These are phyloP conservation scores for Neoseiulus cucumeris DNA, from an alignment of 1,140 invertebrate species.

Conservation along the genomic window DNA sequence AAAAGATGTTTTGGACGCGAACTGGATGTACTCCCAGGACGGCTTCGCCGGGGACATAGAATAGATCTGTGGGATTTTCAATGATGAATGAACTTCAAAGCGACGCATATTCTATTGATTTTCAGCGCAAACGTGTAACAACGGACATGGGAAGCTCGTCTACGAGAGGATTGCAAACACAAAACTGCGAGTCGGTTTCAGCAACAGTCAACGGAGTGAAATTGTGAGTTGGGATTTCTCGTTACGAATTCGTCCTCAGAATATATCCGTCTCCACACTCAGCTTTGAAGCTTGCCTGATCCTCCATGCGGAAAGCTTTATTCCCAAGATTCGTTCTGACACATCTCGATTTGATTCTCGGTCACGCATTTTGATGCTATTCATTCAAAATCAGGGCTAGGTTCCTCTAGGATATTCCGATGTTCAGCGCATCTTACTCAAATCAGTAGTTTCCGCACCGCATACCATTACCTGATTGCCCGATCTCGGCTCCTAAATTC, in stretches of 20 bases:
- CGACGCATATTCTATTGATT: constrained; percentile 14
- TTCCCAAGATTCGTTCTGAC: too few relatives aligned
- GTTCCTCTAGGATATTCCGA: too few relatives aligned
- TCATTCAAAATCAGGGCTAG: too few relatives aligned
- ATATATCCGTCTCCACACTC: not conserved
- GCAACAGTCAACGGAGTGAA: constrained; percentile 32
- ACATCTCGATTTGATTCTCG: too few relatives aligned
- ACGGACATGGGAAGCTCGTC: constrained; percentile 58
- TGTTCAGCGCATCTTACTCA: too few relatives aligned
- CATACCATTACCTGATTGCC: not conserved
- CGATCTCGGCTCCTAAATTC: not conserved
- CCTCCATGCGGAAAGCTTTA: not conserved
- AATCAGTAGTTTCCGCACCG: too few relatives aligned
- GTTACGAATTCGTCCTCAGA: not conserved
- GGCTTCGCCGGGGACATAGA: too few relatives aligned
- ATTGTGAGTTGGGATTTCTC: constrained; percentile 38
- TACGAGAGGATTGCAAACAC: constrained; percentile 70
- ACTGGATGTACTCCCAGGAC: too few relatives aligned
- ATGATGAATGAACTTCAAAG: too few relatives aligned
- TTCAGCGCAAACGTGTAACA: constrained; percentile 68
- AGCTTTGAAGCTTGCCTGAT: not conserved
- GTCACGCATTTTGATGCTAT: too few relatives aligned
- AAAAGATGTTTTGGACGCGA: too few relatives aligned
- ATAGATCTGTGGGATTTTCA: too few relatives aligned
- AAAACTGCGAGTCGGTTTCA: constrained; percentile 64